A percentile compares a stretch with the other conserved stretches of the same genome.
Evolutionary conservation across 2,113 vertebrate genomes (phyloP).

Genomic region (Apaloderma vittatum): DNA sequence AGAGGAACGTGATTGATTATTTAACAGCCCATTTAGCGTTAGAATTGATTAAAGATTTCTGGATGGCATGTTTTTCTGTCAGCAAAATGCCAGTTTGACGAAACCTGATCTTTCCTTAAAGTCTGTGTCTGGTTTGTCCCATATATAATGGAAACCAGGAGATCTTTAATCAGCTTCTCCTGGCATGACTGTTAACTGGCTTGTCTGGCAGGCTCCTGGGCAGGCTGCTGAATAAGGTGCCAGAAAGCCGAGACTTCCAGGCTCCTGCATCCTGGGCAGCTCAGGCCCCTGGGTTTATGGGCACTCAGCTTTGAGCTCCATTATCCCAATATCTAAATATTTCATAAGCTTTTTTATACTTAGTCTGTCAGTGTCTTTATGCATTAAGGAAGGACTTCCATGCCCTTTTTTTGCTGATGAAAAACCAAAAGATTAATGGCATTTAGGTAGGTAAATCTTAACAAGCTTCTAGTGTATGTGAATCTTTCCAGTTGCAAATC

Average conservation of each 20-base stretch:
- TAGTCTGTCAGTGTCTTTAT: not conserved
- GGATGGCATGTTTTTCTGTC: not conserved
- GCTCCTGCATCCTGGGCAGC: conserved; percentile 35
- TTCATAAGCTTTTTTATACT: not conserved
- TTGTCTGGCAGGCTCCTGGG: conserved; percentile 14
- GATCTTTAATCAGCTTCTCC: conserved; percentile 7
- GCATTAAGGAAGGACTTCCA: not conserved
- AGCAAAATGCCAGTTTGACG: not conserved
- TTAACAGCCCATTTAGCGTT: not conserved
- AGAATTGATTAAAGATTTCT: not conserved
- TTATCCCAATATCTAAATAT: conserved; percentile 30
- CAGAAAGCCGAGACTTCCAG: conserved; percentile 36
- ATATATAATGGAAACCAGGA: not conserved
- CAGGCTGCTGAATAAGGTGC: conserved; percentile 3
- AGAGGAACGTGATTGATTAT: not conserved
- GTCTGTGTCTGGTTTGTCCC: not conserved
- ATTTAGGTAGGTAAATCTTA: not conserved
- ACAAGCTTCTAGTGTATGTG: not conserved
- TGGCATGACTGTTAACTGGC: not conserved
- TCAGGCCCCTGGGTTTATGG: not conserved
- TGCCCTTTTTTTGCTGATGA: not conserved
- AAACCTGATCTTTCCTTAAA: conserved; percentile 23
- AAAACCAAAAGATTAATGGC: not conserved
- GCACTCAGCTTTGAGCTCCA: conserved; percentile 15
- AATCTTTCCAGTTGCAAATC: not conserved